Conservation (phyloP, 2,797 vertebrate genomes). For the Anomalospiza imberbis region DNA sequence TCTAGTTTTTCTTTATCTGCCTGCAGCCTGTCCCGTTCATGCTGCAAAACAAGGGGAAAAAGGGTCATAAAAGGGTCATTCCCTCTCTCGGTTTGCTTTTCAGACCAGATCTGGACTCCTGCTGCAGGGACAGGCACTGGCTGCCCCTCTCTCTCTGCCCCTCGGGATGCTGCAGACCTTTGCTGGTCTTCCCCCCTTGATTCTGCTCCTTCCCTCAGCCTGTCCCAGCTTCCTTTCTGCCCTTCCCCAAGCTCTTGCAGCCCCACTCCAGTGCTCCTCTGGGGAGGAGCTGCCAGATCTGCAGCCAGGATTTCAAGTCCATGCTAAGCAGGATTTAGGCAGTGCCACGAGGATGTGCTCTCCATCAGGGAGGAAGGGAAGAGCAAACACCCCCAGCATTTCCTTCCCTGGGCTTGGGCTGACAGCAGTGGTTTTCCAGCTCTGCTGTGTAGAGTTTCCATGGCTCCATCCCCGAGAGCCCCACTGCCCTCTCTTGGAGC, state of each 20-base stretch:
- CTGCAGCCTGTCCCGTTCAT: slow-evolving; percentile 52
- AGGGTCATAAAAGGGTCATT: too few relatives aligned
- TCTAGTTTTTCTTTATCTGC: slow-evolving; percentile 48
- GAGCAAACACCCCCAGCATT: neutral
- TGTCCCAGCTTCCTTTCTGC: neutral
- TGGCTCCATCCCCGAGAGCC: neutral
- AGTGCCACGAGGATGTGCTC: neutral
- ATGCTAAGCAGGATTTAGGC: neutral
- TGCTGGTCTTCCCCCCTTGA: too few relatives aligned
- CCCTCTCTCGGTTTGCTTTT: neutral
- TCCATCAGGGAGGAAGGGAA: neutral
- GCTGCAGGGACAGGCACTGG: neutral
- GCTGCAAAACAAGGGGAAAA: slow-evolving; percentile 45
- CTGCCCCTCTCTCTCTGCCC: neutral
- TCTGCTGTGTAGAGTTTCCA: neutral
- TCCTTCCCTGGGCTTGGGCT: neutral
- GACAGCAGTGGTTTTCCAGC: neutral
- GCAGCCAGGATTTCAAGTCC: neutral
- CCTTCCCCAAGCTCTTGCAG: neutral
- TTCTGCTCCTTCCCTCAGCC: neutral
- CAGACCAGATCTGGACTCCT: neutral
- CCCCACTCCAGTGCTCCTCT: neutral
- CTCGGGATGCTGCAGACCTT: neutral
- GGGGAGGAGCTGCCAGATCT: neutral
- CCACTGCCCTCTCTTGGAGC: neutral